Conservation (phyloP, 2,113 vertebrate genomes). For the Emydura subglobosa region DNA sequence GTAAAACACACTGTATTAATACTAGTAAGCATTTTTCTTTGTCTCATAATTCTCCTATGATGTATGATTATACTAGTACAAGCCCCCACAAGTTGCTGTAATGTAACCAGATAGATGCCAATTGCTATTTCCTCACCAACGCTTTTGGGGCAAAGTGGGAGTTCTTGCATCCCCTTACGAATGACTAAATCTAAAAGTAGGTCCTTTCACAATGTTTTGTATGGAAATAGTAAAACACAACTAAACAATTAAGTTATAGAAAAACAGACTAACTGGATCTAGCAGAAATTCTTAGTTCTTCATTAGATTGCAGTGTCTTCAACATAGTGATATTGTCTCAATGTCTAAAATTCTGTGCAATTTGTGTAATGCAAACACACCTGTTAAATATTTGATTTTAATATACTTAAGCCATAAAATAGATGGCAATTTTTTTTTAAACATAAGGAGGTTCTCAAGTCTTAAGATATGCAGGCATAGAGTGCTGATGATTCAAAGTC, state of each 20-base stretch:
- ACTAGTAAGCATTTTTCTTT: background rate
- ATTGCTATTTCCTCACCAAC: background rate
- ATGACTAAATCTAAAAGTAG: background rate
- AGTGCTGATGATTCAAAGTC: background rate
- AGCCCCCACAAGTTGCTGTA: background rate
- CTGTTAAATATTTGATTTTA: background rate
- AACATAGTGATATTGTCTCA: background rate
- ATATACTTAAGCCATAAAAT: background rate
- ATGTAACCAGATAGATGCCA: background rate
- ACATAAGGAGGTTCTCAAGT: background rate
- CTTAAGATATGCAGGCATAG: background rate
- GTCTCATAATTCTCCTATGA: no score
- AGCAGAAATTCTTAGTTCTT: background rate
- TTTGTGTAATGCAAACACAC: background rate
- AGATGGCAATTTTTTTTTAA: background rate
- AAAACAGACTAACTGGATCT: background rate
- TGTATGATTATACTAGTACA: background rate
- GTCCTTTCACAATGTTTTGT: background rate
- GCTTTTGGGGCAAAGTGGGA: background rate
- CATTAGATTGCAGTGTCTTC: no score
- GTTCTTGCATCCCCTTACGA: background rate
- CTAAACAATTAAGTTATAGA: background rate
- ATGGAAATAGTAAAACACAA: background rate
- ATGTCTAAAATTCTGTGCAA: background rate
- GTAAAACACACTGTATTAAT: background rate